phyloP scores from a whole-genome alignment of 2,888 invertebrate species.

The Sarcophaga variegata region DNA sequence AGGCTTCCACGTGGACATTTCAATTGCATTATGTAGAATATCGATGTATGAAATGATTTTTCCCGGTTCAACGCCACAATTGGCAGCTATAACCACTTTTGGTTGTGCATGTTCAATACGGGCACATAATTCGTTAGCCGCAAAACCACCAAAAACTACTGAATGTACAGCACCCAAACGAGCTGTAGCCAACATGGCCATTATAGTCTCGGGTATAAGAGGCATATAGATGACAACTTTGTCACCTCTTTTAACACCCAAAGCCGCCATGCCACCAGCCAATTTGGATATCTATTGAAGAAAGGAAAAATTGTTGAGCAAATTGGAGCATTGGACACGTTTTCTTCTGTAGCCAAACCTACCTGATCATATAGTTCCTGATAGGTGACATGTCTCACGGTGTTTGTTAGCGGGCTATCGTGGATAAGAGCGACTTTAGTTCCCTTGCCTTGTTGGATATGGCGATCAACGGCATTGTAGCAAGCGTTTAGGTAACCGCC shows the following conservation, averaged over 20 bases:
- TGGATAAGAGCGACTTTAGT: slow-evolving; percentile 92
- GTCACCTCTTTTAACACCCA: slow-evolving; percentile 92
- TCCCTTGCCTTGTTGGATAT: slow-evolving; percentile 90
- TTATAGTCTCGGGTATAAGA: slow-evolving; percentile 93
- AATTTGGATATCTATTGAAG: slow-evolving; percentile 83
- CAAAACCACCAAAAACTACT: slow-evolving; percentile 97
- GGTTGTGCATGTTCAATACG: slow-evolving; percentile 95
- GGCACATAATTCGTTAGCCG: slow-evolving; percentile 92
- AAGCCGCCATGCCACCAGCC: slow-evolving; percentile 89
- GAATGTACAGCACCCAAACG: slow-evolving; percentile 96
- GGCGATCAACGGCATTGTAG: slow-evolving; percentile 95
- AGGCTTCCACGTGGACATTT: slow-evolving; percentile 88
- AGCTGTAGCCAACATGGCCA: slow-evolving; percentile 94
- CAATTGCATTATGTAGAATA: slow-evolving; percentile 85
- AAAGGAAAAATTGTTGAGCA: neutral
- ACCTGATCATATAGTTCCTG: slow-evolving; percentile 91
- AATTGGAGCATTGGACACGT: neutral
- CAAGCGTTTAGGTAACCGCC: slow-evolving; percentile 96
- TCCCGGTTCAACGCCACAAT: slow-evolving; percentile 94
- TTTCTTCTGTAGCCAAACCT: slow-evolving; percentile 45
- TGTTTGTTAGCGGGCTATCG: slow-evolving; percentile 93
- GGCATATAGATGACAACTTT: slow-evolving; percentile 97
- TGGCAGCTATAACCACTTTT: slow-evolving; percentile 93
- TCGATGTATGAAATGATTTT: slow-evolving; percentile 85
- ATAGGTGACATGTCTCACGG: slow-evolving; percentile 90